phyloP scores from a whole-genome alignment of 2,888 invertebrate species.

The Trachelus stipa region DNA sequence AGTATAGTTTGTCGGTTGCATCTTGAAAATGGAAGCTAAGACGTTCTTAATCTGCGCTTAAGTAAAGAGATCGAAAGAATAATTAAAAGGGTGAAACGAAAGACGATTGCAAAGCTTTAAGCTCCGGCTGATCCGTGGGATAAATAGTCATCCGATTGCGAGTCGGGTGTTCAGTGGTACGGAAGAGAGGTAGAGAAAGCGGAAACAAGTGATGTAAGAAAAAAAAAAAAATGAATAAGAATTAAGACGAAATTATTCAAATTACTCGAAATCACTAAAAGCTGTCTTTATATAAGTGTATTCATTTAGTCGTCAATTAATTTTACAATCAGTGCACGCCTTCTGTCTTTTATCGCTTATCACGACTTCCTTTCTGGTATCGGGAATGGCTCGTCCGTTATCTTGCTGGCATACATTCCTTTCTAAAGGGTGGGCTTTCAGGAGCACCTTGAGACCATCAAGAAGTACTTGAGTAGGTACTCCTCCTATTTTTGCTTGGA shows the following conservation, averaged over 20 bases:
- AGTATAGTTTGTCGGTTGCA: neutral
- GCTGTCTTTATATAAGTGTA: neutral
- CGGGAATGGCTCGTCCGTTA: neutral
- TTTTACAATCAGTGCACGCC: neutral
- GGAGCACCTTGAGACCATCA: neutral
- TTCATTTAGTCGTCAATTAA: neutral
- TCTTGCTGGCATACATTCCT: neutral
- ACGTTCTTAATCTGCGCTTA: constrained; percentile 30
- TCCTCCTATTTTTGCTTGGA: neutral
- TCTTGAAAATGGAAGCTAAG: neutral
- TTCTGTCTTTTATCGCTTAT: neutral
- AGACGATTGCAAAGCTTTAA: neutral
- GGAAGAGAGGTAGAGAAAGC: neutral
- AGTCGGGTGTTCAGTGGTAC: neutral
- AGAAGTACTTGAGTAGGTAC: neutral
- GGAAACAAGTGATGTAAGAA: neutral
- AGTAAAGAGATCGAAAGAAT: constrained; percentile 32
- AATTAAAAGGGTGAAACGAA: constrained; percentile 7
- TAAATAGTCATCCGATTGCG: neutral
- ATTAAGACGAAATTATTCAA: neutral
- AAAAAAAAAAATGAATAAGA: neutral
- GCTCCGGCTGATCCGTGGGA: neutral
- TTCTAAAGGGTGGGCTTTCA: neutral
- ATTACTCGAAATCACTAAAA: neutral
- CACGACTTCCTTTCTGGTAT: neutral